Conservation (phyloP, 2,113 vertebrate species). For the Puntigrus tetrazona region DNA sequence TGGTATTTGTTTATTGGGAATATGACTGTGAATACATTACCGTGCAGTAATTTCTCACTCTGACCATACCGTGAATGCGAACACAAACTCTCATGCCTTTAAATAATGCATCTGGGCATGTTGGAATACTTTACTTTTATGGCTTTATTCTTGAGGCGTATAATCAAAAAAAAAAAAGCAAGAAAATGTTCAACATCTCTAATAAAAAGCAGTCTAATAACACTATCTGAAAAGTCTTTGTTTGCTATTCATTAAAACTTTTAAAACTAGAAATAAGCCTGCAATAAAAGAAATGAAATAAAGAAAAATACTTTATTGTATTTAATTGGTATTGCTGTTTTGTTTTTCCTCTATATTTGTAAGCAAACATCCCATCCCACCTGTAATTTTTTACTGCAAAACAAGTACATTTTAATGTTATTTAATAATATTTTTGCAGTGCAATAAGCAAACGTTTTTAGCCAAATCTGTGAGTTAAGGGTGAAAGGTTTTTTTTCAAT, state of each 20-base stretch:
- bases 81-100: slow-evolving; percentile 40
- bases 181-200: neutral
- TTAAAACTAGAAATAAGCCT: neutral
- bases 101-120: slow-evolving; percentile 42
- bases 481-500: neutral
- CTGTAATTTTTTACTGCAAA: neutral
- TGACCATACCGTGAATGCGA: slow-evolving; percentile 26
- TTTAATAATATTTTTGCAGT: no score
- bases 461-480: no score
- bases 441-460: no score
- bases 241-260: neutral
- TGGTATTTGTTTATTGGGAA: slow-evolving; percentile 6
- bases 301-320: no score
- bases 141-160: neutral
- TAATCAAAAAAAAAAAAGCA: neutral
- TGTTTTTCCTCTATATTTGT: neutral
- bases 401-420: no score
- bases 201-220: neutral
- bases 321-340: neutral
- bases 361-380: neutral
- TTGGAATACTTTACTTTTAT: neutral
- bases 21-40: slow-evolving; percentile 38
- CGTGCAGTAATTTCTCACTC: neutral
- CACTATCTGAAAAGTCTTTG: neutral
- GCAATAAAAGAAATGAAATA: neutral